A percentile compares a stretch with the other conserved stretches of the same genome.
phyloP scores from a whole-genome alignment of 2,797 vertebrate genomes.

The Paramormyrops hopkinsi region DNA sequence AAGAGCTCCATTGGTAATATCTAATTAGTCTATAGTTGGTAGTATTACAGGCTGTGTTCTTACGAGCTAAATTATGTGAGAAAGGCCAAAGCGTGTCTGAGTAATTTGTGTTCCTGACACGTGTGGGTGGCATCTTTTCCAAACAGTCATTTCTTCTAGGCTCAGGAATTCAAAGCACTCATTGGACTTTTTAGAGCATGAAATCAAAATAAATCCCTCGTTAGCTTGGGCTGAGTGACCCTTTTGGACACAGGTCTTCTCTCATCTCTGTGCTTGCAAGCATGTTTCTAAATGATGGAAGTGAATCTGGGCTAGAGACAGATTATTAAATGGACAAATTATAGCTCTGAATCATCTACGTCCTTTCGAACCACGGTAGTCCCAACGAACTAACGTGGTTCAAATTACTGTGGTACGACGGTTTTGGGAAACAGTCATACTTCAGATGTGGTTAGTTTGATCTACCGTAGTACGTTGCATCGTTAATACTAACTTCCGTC shows the following conservation, averaged over 20 bases:
- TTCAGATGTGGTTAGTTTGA: too few species aligned
- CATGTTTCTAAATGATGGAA: background rate
- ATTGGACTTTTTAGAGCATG: slow-evolving; percentile 73
- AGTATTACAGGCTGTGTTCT: background rate
- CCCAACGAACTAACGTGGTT: too few species aligned
- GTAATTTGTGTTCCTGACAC: background rate
- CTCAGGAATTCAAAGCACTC: slow-evolving; percentile 48
- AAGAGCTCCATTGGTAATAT: background rate
- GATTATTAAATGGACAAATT: background rate
- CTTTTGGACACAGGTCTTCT: background rate
- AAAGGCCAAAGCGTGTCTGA: background rate
- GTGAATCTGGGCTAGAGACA: background rate
- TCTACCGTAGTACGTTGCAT: too few species aligned
- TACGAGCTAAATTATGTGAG: background rate
- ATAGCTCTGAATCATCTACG: background rate
- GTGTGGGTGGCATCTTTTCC: background rate
- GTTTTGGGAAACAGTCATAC: too few species aligned
- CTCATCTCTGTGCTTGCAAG: background rate
- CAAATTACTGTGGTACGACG: too few species aligned
- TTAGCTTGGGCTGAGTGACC: slow-evolving; percentile 43
- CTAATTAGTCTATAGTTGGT: background rate
- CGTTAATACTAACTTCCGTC: too few species aligned
- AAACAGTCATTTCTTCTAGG: slow-evolving; percentile 40
- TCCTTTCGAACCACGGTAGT: background rate
- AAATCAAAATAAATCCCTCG: slow-evolving; percentile 60